Conservation (phyloP, 2,888 invertebrate genomes). For the Pheosia tremula region DNA sequence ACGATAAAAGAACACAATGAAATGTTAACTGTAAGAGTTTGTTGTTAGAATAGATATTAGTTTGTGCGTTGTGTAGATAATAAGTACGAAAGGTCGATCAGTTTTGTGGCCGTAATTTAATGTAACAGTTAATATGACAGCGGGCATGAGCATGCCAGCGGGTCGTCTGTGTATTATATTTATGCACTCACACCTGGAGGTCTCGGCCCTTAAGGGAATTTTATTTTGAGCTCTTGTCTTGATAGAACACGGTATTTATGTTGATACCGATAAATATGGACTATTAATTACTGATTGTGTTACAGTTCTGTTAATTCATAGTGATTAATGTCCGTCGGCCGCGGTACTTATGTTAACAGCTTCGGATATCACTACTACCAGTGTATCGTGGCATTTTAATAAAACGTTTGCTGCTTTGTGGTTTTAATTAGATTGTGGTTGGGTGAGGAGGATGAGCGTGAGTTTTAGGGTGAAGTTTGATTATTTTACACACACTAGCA, state of each 20-base stretch:
- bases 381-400: slow-evolving; percentile 20
- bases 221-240: slow-evolving; percentile 74
- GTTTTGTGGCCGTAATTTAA: slow-evolving; percentile 81
- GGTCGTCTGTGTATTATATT: slow-evolving; percentile 80
- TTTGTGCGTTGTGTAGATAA: slow-evolving; percentile 49
- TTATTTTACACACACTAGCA: too few species aligned
- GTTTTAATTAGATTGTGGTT: slow-evolving; percentile 18
- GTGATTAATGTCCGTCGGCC: slow-evolving; percentile 64
- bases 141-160: slow-evolving; percentile 81
- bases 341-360: slow-evolving; percentile 42
- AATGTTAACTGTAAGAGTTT: slow-evolving; percentile 25
- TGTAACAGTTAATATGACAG: slow-evolving; percentile 85
- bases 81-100: slow-evolving; percentile 71
- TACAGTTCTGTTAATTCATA: slow-evolving; percentile 78
- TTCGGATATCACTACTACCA: slow-evolving; percentile 22
- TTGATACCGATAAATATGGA: slow-evolving; percentile 73
- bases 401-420: slow-evolving; percentile 28
- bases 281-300: slow-evolving; percentile 81
- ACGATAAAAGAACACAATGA: slow-evolving; percentile 4
- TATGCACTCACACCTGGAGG: slow-evolving; percentile 84
- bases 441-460: background rate
- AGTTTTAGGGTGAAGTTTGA: background rate
- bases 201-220: slow-evolving; percentile 67
- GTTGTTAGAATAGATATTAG: slow-evolving; percentile 38
- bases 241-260: slow-evolving; percentile 77